Evolutionary conservation across 1,140 invertebrate genomes (phyloP), one percentile per base, ranked within the genome.

Genomic region (Melitaea cinxia): DNA sequence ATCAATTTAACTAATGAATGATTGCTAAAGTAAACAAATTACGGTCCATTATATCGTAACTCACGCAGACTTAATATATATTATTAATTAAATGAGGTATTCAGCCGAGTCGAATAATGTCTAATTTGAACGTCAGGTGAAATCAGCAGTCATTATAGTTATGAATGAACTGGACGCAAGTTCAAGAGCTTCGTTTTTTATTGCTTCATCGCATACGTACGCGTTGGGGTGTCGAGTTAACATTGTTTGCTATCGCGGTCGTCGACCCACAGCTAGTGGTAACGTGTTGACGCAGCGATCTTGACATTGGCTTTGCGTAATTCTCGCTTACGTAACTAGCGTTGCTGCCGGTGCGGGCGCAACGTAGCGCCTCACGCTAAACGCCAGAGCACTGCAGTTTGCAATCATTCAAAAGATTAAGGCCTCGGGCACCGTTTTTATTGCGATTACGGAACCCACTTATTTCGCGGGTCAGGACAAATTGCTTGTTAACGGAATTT

Each of bases 301-400:
- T 88, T 85, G 85, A 88, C 83, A 84, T 85, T 88, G 85, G 73
- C 71, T 82, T 81, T 82, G 68, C 81, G 81, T 79, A 85, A 85
- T 75, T 74, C 74, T 64, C 42, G 42, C 65, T 85, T 81, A 79
- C 77, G 80, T 80, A 85, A 86, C 57, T 58, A 30, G 42, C 57
- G 30, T 47, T 26, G 55, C 42, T 23, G 42, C 39, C 15, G 39
- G 39, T 19, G 42, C 42, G 42, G 42, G 42, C 21, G 42, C 42
- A 47, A 17, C 42, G 17, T 47, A 23, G 23, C 42, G 42, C 42
- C 42, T 24, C 10, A 23, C 15, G 21, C 19, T 7, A 4, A 12
- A 19, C 42, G 42, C 42, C 42, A 17, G 42, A 17, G 42, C 42
- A 47, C 42, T 47, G 42, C 42, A 47, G 42, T 47, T 19, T 17